A percentile compares a stretch with the other conserved stretches of the same genome.
Evolutionary conservation across 2,888 invertebrate species (phyloP).

Genomic region (Apodemia hepburni): DNA sequence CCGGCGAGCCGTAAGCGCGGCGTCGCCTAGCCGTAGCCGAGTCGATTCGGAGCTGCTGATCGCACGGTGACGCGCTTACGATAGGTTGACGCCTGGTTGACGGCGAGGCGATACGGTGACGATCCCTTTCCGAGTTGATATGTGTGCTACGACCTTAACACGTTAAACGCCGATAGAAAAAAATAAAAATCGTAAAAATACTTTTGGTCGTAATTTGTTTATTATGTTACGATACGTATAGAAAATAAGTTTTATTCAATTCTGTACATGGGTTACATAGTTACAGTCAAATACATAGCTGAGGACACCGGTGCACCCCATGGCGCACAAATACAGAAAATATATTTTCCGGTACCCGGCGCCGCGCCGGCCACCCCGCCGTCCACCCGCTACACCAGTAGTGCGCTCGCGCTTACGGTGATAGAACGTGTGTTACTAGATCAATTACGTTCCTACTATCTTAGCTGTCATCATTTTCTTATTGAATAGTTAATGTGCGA

Average conservation of each 20-base stretch:
- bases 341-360: slow-evolving; percentile 37
- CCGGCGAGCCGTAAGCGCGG: slow-evolving; percentile 17
- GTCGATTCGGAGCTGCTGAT: slow-evolving; percentile 2
- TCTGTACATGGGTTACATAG: slow-evolving; percentile 36
- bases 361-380: slow-evolving; percentile 32
- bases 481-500: slow-evolving; percentile 35
- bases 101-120: slow-evolving; percentile 1
- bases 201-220: slow-evolving; percentile 35
- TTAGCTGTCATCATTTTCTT: slow-evolving; percentile 35
- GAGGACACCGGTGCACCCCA: slow-evolving; percentile 39
- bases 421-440: slow-evolving; percentile 35
- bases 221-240: slow-evolving; percentile 35
- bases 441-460: slow-evolving; percentile 36
- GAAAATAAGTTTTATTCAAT: slow-evolving; percentile 35
- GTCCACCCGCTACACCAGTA: not conserved
- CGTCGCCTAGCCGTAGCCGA: slow-evolving; percentile 14
- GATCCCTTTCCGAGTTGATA: not conserved
- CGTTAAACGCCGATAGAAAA: slow-evolving; percentile 35
- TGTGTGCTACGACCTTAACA: not conserved
- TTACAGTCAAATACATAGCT: slow-evolving; percentile 37
- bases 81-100: slow-evolving; percentile 10
- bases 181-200: slow-evolving; percentile 36
- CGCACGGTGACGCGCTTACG: slow-evolving; percentile 4
- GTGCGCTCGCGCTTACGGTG: slow-evolving; percentile 27
- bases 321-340: slow-evolving; percentile 39